Percentiles rank a stretch among this genome's conserved stretches.
Evolutionary conservation across 2,113 vertebrate genomes (phyloP).

Genomic region (Leptocoma aspasia): DNA sequence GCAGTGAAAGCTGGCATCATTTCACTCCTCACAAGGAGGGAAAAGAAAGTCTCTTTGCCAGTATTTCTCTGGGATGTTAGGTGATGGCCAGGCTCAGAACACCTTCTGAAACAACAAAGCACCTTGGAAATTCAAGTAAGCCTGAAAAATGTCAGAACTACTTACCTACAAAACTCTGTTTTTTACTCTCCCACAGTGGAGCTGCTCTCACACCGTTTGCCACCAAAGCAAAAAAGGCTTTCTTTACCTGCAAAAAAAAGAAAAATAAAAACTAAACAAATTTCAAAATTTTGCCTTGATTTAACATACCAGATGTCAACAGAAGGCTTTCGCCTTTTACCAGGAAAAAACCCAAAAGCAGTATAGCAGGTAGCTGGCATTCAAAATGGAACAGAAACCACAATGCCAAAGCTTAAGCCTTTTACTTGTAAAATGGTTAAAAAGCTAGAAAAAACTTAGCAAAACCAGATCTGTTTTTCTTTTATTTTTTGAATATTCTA

Average conservation of each 20-base stretch:
- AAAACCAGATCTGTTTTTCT: neutral
- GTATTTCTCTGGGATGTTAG: neutral
- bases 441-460: neutral
- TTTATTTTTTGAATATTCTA: neutral
- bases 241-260: slow-evolving; percentile 84
- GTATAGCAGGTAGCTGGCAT: neutral
- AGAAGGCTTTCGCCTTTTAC: neutral
- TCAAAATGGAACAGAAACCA: neutral
- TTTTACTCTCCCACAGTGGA: slow-evolving; percentile 96
- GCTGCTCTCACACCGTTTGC: slow-evolving; percentile 96
- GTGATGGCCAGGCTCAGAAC: neutral
- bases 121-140: neutral
- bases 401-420: neutral
- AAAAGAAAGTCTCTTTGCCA: neutral
- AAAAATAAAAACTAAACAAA: neutral
- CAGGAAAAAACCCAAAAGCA: neutral
- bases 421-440: neutral
- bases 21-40: neutral
- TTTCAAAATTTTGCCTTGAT: neutral
- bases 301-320: neutral
- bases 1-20: neutral
- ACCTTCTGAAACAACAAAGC: neutral
- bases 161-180: slow-evolving; percentile 98
- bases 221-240: slow-evolving; percentile 97
- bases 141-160: neutral